A percentile compares a stretch with the other conserved stretches of the same genome.
These are phyloP conservation scores for Ormyrus rosae DNA, from an alignment of 2,888 invertebrate genomes.

Conservation along the genomic window DNA sequence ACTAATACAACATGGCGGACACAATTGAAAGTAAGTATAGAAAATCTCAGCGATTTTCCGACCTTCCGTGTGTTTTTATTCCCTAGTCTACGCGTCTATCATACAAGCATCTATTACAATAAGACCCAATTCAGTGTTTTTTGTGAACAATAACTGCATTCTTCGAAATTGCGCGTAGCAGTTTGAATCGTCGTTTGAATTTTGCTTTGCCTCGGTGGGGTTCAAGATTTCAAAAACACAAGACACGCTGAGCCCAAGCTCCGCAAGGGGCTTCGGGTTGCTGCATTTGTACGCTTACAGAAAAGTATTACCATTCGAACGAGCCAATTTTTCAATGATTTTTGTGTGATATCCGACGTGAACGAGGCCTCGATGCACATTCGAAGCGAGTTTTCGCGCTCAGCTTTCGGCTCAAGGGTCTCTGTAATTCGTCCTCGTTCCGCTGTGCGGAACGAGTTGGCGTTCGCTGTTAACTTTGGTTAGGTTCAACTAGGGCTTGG, in stretches of 20 bases:
- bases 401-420: neutral
- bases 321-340: too few relatives aligned
- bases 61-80: neutral
- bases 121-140: too few relatives aligned
- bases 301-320: too few relatives aligned
- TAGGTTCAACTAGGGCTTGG: neutral
- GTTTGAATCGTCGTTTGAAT: constrained; percentile 52
- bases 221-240: constrained; percentile 57
- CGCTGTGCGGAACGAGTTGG: constrained; percentile 3
- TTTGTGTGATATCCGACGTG: neutral
- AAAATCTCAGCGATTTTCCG: constrained; percentile 61
- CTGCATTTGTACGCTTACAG: too few relatives aligned
- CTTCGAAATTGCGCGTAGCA: too few relatives aligned
- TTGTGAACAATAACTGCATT: too few relatives aligned
- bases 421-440: neutral
- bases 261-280: too few relatives aligned
- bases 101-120: too few relatives aligned
- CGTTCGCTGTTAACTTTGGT: neutral
- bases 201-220: constrained; percentile 38
- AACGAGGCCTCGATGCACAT: too few relatives aligned
- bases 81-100: too few relatives aligned
- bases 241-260: neutral
- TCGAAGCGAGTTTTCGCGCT: constrained; percentile 13
- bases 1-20: constrained; percentile 82
- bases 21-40: constrained; percentile 83